Evolutionary conservation across 2,113 vertebrate genomes (phyloP).

Genomic region (Barbus barbus): DNA sequence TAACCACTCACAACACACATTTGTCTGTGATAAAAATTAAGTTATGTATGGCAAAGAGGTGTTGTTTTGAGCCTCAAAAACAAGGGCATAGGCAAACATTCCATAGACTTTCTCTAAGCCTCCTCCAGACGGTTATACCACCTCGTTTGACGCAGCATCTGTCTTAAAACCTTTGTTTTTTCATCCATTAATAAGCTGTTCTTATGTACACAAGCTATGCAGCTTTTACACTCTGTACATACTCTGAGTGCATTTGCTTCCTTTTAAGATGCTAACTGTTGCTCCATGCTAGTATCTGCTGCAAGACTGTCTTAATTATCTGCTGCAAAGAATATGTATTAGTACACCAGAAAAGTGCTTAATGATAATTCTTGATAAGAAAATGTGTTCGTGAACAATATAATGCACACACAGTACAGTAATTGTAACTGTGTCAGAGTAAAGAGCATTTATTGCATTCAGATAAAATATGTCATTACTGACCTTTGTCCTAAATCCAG

Average conservation of each 20-base stretch:
- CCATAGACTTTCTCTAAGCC: not conserved
- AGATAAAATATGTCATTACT: not conserved
- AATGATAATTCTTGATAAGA: constrained; percentile 12
- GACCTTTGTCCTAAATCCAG: not conserved
- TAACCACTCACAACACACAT: no score
- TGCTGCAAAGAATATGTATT: not conserved
- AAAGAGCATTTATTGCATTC: not conserved
- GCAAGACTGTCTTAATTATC: not conserved
- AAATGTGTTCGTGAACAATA: not conserved
- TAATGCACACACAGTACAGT: not conserved
- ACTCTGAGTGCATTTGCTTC: not conserved
- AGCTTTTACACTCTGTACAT: constrained; percentile 29
- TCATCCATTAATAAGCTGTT: constrained; percentile 57
- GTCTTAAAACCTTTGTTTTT: constrained; percentile 45
- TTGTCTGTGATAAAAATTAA: no score
- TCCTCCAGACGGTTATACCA: not conserved
- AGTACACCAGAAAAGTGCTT: not conserved
- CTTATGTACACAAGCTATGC: constrained; percentile 53
- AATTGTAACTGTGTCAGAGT: not conserved
- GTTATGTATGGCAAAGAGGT: no score
- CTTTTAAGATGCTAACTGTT: no score
- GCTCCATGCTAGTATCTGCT: not conserved
- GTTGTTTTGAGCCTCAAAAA: not conserved
- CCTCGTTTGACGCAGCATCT: constrained; percentile 9
- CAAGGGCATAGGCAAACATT: not conserved